phyloP scores from a whole-genome alignment of 2,797 vertebrate genomes.

The Trematomus bernacchii region DNA sequence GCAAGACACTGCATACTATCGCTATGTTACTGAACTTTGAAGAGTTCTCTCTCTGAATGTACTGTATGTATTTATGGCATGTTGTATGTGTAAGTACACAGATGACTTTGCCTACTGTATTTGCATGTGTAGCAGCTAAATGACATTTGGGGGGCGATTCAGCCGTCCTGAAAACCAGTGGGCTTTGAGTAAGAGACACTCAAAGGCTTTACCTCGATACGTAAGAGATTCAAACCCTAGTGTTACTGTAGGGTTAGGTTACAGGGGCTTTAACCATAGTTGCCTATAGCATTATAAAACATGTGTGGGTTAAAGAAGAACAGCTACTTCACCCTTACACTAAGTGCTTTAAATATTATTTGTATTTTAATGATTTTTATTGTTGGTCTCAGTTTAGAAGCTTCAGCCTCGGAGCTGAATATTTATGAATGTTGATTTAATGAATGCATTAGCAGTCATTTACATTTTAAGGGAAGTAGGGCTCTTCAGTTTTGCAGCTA shows the following conservation, averaged over 20 bases:
- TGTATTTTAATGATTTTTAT: not conserved
- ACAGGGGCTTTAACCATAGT: conserved; percentile 16
- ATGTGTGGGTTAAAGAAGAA: not conserved
- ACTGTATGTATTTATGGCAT: conserved; percentile 6
- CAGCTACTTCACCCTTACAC: conserved; percentile 14
- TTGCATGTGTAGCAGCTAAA: conserved; percentile 8
- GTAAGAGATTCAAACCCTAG: not conserved
- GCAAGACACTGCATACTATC: not conserved
- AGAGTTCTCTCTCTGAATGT: conserved; percentile 31
- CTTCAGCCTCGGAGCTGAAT: not conserved
- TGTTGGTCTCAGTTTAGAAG: conserved; percentile 4
- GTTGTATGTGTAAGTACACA: not conserved
- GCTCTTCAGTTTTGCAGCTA: not conserved
- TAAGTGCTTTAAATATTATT: conserved; percentile 13
- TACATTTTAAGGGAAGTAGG: not conserved
- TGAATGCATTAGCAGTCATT: not conserved
- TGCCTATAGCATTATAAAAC: conserved; percentile 7
- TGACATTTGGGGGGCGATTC: not conserved
- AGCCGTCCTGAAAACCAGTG: conserved; percentile 5
- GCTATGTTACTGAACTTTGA: not conserved
- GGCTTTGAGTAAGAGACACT: not conserved
- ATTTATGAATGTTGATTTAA: conserved; percentile 11
- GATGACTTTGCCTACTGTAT: not conserved
- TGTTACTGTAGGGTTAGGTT: not conserved
- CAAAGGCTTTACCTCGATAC: no score